These are phyloP conservation scores for Xestia sexstrigata DNA, from an alignment of 2,888 invertebrate species.

Conservation along the genomic window DNA sequence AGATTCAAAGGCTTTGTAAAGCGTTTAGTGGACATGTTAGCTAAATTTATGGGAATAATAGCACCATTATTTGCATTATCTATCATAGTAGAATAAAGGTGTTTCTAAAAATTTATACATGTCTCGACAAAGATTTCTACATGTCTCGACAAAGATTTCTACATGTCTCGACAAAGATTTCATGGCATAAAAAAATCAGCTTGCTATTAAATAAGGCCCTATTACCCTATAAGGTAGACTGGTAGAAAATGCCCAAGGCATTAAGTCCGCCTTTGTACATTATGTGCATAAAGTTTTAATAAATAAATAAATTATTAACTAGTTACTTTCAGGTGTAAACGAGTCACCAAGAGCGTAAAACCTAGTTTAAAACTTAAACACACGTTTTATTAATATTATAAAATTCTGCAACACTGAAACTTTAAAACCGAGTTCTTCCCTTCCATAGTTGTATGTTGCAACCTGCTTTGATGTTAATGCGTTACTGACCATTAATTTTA, in stretches of 20 bases:
- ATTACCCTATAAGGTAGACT: too few relatives aligned
- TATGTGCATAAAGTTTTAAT: too few relatives aligned
- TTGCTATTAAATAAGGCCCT: neutral
- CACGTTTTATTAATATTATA: slow-evolving; percentile 4
- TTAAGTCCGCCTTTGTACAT: too few relatives aligned
- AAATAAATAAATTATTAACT: too few relatives aligned
- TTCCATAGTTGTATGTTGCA: slow-evolving; percentile 8
- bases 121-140: neutral
- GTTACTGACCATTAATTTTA: slow-evolving; percentile 30
- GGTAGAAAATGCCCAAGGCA: too few relatives aligned
- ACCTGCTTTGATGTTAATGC: slow-evolving; percentile 45
- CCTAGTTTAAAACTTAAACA: neutral
- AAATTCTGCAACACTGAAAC: neutral
- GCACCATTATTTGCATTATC: neutral
- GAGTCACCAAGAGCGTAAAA: neutral
- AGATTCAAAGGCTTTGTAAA: slow-evolving; percentile 37
- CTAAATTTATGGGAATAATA: slow-evolving; percentile 3
- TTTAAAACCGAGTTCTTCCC: slow-evolving; percentile 1
- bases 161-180: neutral
- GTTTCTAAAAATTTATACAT: neutral
- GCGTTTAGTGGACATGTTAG: slow-evolving; percentile 31
- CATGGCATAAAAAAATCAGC: neutral
- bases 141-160: neutral
- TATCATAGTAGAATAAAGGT: neutral
- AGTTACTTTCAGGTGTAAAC: neutral